phyloP scores from a whole-genome alignment of 37 sponge, comb jelly and placozoan species.

The Mnemiopsis leidyi region DNA sequence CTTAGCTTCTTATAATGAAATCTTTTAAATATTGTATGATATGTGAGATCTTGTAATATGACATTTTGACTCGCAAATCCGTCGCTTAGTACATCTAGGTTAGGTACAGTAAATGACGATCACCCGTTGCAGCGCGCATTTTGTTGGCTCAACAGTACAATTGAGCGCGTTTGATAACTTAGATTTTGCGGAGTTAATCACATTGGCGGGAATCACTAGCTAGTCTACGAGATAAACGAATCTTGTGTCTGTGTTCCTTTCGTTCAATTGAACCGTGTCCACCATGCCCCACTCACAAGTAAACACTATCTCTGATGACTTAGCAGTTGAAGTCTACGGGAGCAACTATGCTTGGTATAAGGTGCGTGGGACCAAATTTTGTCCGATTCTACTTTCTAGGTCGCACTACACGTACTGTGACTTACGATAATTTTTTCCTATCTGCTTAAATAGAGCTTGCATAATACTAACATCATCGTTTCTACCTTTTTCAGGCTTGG shows the following conservation, averaged over 20 bases:
- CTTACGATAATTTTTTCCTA: no score
- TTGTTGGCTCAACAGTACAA: no score
- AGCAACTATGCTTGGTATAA: conserved; percentile 62
- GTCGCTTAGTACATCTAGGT: no score
- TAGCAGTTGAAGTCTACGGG: conserved; percentile 19
- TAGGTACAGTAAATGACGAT: no score
- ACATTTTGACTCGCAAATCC: no score
- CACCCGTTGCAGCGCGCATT: no score
- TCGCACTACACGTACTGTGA: background rate
- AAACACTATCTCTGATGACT: conserved; percentile 30
- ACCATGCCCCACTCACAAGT: background rate
- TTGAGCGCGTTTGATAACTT: no score
- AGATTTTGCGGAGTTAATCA: background rate
- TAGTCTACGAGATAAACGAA: background rate
- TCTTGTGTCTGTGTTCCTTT: background rate
- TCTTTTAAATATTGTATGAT: no score
- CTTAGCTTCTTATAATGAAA: no score
- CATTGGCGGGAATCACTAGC: background rate
- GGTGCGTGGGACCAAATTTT: background rate
- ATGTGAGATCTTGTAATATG: no score
- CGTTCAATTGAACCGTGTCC: background rate
- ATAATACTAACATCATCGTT: no score
- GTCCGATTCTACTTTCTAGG: background rate
- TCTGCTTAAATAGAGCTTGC: no score
- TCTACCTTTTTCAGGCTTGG: conserved; percentile 66